A percentile compares a stretch with the other conserved stretches of the same genome.
phyloP scores from a whole-genome alignment of 2,888 invertebrate species.

The Patella caerulea region DNA sequence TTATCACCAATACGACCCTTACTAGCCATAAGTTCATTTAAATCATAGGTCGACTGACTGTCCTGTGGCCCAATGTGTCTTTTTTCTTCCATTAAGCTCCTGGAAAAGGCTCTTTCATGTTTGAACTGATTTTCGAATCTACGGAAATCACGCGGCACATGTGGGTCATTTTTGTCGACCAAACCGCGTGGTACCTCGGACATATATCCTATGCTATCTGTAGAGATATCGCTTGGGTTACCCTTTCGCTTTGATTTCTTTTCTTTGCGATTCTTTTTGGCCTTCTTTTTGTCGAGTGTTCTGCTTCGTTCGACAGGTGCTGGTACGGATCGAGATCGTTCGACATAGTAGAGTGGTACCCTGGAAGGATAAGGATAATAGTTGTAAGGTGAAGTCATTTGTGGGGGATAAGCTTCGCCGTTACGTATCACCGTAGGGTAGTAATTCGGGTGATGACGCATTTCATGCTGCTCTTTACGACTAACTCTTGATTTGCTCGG shows the following conservation, averaged over 20 bases:
- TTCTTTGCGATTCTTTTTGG: conserved; percentile 46
- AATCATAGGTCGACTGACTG: conserved; percentile 53
- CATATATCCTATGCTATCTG: conserved; percentile 52
- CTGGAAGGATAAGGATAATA: conserved; percentile 45
- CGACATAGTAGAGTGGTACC: conserved; percentile 40
- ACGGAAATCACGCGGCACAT: conserved; percentile 54
- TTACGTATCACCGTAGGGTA: conserved; percentile 17
- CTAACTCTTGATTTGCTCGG: conserved; percentile 32
- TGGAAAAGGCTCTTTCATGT: conserved; percentile 56
- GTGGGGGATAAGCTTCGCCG: conserved; percentile 6
- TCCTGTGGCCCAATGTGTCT: conserved; percentile 37
- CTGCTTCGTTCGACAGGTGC: conserved; percentile 37
- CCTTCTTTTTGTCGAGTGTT: conserved; percentile 32
- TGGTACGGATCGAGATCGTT: conserved; percentile 46
- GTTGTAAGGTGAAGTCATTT: conserved; percentile 35
- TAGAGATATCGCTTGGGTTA: conserved; percentile 42
- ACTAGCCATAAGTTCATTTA: conserved; percentile 45
- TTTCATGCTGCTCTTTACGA: conserved; percentile 29
- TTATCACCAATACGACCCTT: conserved; percentile 15
- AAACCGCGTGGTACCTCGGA: conserved; percentile 46
- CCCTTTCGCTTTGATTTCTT: conserved; percentile 39
- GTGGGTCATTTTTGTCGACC: conserved; percentile 33
- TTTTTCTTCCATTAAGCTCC: conserved; percentile 50
- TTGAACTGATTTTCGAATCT: conserved; percentile 56
- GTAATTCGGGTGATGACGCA: conserved; percentile 21